phyloP scores from a whole-genome alignment of 37 sponge, comb jelly and placozoan genomes.

The Petrosia ficiformis region DNA sequence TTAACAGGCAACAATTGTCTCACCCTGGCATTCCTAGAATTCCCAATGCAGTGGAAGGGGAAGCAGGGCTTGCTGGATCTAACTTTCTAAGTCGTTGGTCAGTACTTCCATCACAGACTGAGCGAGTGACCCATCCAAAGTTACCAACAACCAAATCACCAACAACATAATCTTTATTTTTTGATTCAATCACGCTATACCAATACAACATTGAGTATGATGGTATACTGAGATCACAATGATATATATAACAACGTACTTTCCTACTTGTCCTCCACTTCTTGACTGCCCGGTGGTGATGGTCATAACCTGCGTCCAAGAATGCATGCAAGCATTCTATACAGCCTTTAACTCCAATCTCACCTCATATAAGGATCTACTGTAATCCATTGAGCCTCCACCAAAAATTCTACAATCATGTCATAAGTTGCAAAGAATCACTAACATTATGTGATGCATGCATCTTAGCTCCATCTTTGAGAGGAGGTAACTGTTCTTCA shows the following conservation, averaged over 20 bases:
- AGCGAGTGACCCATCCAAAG: conserved; percentile 71
- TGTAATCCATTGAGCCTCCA: conserved; percentile 63
- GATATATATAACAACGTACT: not conserved
- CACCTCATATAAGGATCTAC: conserved; percentile 97
- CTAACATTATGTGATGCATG: no score
- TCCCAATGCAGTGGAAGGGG: conserved; percentile 64
- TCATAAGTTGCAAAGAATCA: not conserved
- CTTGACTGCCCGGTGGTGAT: no score
- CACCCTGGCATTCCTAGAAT: conserved; percentile 93
- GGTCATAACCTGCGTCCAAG: no score
- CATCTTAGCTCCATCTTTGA: conserved; percentile 82
- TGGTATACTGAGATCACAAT: no score
- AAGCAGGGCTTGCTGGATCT: conserved; percentile 1
- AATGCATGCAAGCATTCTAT: no score
- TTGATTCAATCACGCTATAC: conserved; percentile 70
- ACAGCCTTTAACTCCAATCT: not conserved
- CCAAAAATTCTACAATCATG: conserved; percentile 51
- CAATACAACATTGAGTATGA: no score
- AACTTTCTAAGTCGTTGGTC: conserved; percentile 41
- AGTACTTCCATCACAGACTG: not conserved
- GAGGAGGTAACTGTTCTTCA: conserved; percentile 74
- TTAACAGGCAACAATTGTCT: no score
- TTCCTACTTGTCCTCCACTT: not conserved
- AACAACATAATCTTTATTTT: conserved; percentile 48
- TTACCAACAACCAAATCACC: conserved; percentile 59